Conservation (phyloP, 1,140 invertebrate species). For the Bombus waltoni region DNA sequence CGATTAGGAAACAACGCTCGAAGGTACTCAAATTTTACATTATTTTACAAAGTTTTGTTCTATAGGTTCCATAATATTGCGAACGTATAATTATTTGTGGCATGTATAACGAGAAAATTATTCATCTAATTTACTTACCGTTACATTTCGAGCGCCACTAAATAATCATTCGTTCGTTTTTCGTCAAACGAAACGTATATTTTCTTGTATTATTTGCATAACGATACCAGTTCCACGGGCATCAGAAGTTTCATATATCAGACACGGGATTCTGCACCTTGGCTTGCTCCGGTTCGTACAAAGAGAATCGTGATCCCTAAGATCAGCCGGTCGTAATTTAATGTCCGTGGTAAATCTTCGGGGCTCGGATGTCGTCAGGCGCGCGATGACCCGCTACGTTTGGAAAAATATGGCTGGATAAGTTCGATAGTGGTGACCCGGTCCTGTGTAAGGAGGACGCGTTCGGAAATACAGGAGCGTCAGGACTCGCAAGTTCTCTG, state of each 20-base stretch:
- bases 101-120: too few relatives aligned
- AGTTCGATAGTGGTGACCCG: neutral
- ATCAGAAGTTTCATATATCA: neutral
- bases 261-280: neutral
- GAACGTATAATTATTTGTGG: too few relatives aligned
- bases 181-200: too few relatives aligned
- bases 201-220: too few relatives aligned
- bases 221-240: too few relatives aligned
- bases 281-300: conserved; percentile 11
- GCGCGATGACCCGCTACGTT: conserved; percentile 41
- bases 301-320: conserved; percentile 46
- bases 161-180: too few relatives aligned
- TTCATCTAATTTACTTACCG: too few relatives aligned
- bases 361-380: conserved; percentile 46
- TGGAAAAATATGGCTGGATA: conserved; percentile 57
- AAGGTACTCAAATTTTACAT: too few relatives aligned
- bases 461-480: conserved; percentile 20
- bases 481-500: conserved; percentile 4
- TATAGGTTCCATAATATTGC: too few relatives aligned
- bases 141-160: too few relatives aligned
- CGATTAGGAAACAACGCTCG: too few relatives aligned
- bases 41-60: too few relatives aligned
- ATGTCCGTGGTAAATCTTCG: conserved; percentile 58
- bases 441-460: neutral
- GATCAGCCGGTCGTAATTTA: conserved; percentile 64